Evolutionary conservation across 2,797 vertebrate genomes (phyloP).

Genomic region (Melanotaenia boesemani): DNA sequence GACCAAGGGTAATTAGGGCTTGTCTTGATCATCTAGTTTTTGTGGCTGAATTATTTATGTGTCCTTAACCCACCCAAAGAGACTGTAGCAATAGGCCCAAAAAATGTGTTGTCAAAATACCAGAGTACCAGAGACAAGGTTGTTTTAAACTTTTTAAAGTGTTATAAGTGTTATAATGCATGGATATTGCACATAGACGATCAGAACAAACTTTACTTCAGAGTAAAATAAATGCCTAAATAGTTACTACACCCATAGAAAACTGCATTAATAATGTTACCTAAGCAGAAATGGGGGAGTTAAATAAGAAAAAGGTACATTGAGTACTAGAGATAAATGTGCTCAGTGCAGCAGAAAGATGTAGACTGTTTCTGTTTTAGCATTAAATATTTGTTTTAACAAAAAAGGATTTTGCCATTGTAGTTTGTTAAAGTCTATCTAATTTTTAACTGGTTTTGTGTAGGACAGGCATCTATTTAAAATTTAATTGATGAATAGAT

Average conservation of each 20-base stretch:
- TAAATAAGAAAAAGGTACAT: too few species aligned
- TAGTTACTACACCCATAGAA: not conserved
- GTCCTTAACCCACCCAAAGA: slow-evolving; percentile 23
- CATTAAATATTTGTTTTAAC: not conserved
- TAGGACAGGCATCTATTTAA: too few species aligned
- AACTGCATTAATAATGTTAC: not conserved
- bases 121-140: slow-evolving; percentile 1
- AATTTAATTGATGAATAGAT: too few species aligned
- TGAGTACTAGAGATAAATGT: too few species aligned
- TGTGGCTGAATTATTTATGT: slow-evolving; percentile 17
- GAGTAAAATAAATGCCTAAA: not conserved
- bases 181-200: not conserved
- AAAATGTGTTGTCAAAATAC: slow-evolving; percentile 3
- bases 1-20: slow-evolving; percentile 13
- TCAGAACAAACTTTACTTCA: too few species aligned
- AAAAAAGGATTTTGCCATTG: not conserved
- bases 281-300: not conserved
- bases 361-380: not conserved
- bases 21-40: slow-evolving; percentile 23
- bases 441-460: too few species aligned
- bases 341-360: too few species aligned
- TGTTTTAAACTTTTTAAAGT: slow-evolving; percentile 4
- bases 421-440: not conserved
- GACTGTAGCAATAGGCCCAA: slow-evolving; percentile 23
- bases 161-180: not conserved